Base-by-base conservation (phyloP, 1,140 invertebrate genomes). In the Penaeus indicus region DNA sequence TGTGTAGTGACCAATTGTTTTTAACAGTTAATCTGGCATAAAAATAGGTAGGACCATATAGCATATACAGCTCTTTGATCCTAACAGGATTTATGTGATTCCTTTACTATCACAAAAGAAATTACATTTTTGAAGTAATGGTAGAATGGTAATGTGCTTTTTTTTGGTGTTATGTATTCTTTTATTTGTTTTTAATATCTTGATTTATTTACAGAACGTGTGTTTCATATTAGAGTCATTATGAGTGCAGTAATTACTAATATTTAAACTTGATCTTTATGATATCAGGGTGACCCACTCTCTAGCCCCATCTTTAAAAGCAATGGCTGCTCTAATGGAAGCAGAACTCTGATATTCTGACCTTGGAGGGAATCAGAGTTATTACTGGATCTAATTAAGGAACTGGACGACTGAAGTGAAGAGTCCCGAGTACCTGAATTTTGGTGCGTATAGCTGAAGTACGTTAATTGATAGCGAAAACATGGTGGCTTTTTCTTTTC, bases 261-360 rank as follows among this genome's bases (percentile, higher is more conserved):
- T 21, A 60, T 54, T n/a, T 22, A 27, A n/a, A n/a, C 3, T 82
- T n/a, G 16, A 18, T 67, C n/a, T 38, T 27, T 47, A 42, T 38
- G 16, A 10, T 93, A 91, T 90, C 62, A 93, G 72, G 92, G 92
- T 82, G 92, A 94, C 81, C 91, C 93, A 92, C 92, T 89, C 84
- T 93, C 82, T 94, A 91, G 80, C 94, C 84, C 91, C 92, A 90
- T 91, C 94, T 38, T 91, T 97, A 32, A 94, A 94, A 92, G 94
- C 94, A 78, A 93, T 95, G 87, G 94, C 94, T 75, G 94, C 94
- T 75, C 93, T 96, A 87, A 96, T 96, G 94, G 95, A 94, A 90
- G n/a, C 95, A 95, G 90, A 95, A 95, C 92, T 97, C 96, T 67
- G 96, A 96, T 93, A 93, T 96, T 69, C 93, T 95, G 64, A 95